phyloP scores from a whole-genome alignment of 2,797 vertebrate genomes.

The Semotilus atromaculatus region DNA sequence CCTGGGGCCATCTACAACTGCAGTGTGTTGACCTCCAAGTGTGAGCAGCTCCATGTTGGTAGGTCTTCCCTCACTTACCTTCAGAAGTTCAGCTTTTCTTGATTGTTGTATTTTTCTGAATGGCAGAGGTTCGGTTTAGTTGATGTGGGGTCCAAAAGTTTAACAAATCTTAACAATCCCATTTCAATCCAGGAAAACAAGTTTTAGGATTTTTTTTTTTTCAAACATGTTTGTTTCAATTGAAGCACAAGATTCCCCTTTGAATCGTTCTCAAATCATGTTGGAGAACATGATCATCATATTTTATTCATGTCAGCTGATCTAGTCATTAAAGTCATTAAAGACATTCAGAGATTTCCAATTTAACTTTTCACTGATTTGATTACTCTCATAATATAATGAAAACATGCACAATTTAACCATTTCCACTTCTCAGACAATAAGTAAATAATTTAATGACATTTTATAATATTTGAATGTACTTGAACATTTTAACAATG shows the following conservation, averaged over 20 bases:
- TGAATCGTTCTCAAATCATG: neutral
- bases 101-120: neutral
- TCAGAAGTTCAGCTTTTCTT: neutral
- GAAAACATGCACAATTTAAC: neutral
- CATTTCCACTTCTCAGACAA: neutral
- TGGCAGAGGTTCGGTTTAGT: neutral
- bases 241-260: neutral
- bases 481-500: neutral
- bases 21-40: slow-evolving; percentile 73
- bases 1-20: slow-evolving; percentile 90
- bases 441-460: neutral
- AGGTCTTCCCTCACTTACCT: slow-evolving; percentile 58
- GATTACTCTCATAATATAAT: neutral
- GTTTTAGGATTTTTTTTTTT: too few relatives aligned
- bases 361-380: neutral
- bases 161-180: neutral
- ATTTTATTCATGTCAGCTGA: neutral
- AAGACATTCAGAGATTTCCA: neutral
- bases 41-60: slow-evolving; percentile 84
- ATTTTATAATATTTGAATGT: neutral
- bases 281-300: neutral
- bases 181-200: neutral
- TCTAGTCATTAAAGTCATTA: neutral
- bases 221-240: neutral
- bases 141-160: neutral